Evolutionary conservation across 2,113 vertebrate species (phyloP).

Genomic region (Benitochromis conjunctus): DNA sequence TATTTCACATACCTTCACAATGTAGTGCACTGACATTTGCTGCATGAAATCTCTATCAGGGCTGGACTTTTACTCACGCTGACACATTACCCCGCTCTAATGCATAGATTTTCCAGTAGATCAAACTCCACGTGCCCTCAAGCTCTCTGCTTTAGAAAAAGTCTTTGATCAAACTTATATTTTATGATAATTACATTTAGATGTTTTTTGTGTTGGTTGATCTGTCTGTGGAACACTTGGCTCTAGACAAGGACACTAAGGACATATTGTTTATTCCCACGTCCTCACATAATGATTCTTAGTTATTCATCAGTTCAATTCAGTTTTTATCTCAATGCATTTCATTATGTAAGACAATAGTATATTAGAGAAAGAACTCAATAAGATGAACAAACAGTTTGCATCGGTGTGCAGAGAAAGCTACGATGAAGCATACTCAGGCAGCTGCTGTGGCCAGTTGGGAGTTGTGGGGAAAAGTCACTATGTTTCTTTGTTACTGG

Average conservation of each 20-base stretch:
- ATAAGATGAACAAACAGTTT: background rate
- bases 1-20: background rate
- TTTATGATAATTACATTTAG: background rate
- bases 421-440: background rate
- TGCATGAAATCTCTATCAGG: slow-evolving; percentile 19
- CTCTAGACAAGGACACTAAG: background rate
- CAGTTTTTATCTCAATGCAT: background rate
- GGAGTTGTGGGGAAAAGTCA: background rate
- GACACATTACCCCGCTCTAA: background rate
- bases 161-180: background rate
- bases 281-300: background rate
- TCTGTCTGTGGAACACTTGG: background rate
- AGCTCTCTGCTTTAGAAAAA: background rate
- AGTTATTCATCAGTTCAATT: background rate
- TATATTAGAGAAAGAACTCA: background rate
- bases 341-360: background rate
- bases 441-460: background rate
- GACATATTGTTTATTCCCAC: background rate
- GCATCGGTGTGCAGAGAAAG: background rate
- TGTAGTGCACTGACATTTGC: slow-evolving; percentile 16
- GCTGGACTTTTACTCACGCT: background rate
- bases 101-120: background rate
- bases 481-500: background rate
- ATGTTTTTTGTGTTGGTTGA: background rate
- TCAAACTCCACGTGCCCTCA: background rate